These are phyloP conservation scores for Amphilophus citrinellus DNA, from an alignment of 2,113 vertebrate species.

Conservation along the genomic window DNA sequence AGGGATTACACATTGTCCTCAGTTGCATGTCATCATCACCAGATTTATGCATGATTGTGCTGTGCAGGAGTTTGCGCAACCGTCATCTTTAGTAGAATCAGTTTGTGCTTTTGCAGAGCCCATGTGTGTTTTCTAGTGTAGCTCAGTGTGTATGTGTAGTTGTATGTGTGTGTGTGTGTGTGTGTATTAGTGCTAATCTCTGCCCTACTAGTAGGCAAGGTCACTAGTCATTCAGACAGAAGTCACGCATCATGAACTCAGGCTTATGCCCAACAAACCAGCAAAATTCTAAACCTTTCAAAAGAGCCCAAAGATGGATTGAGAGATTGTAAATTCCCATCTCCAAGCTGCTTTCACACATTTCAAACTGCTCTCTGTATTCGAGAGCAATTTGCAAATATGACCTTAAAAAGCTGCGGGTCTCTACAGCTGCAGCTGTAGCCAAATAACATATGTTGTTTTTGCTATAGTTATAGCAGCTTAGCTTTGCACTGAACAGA, in stretches of 20 bases:
- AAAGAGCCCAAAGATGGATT: slow-evolving; percentile 35
- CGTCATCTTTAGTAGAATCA: background rate
- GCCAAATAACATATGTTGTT: slow-evolving; percentile 57
- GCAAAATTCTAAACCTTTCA: slow-evolving; percentile 41
- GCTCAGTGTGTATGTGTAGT: background rate
- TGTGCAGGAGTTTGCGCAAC: background rate
- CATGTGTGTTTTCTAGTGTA: background rate
- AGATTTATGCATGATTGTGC: slow-evolving; percentile 11
- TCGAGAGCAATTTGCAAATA: slow-evolving; percentile 42
- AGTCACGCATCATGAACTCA: slow-evolving; percentile 2
- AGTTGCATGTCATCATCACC: background rate
- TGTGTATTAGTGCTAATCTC: slow-evolving; percentile 9
- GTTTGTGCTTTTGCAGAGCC: background rate
- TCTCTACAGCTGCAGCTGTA: slow-evolving; percentile 29
- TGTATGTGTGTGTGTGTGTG: background rate
- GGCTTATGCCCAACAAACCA: slow-evolving; percentile 19
- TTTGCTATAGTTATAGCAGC: slow-evolving; percentile 19
- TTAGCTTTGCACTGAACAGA: slow-evolving; percentile 14
- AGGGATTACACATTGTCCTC: background rate
- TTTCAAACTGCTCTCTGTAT: slow-evolving; percentile 26
- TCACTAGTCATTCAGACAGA: background rate
- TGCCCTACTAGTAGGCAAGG: slow-evolving; percentile 1
- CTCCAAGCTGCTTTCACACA: slow-evolving; percentile 35
- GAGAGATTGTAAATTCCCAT: slow-evolving; percentile 38
- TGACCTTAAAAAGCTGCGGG: slow-evolving; percentile 30